phyloP scores from a whole-genome alignment of 2,888 invertebrate species.

The Halocaridina rubra region DNA sequence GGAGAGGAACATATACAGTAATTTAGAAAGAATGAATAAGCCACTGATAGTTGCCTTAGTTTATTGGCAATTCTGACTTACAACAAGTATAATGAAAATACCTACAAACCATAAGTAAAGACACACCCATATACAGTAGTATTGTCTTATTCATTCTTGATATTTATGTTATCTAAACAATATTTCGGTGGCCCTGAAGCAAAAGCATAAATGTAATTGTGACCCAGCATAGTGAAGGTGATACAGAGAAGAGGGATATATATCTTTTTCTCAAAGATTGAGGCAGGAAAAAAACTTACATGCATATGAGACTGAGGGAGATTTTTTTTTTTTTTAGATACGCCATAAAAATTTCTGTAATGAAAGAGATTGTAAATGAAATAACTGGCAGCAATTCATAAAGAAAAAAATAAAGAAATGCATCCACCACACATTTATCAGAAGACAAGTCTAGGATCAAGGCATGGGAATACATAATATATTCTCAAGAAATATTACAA shows the following conservation, averaged over 20 bases:
- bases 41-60: too few relatives aligned
- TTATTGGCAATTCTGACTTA: too few relatives aligned
- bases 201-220: too few relatives aligned
- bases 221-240: not conserved
- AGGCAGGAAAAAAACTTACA: conserved; percentile 28
- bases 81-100: too few relatives aligned
- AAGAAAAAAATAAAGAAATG: not conserved
- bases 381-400: not conserved
- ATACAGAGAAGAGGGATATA: not conserved
- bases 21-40: not conserved
- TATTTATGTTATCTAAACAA: too few relatives aligned
- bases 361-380: conserved; percentile 21
- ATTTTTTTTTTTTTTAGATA: too few relatives aligned
- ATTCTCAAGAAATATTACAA: too few relatives aligned
- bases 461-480: too few relatives aligned
- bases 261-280: not conserved
- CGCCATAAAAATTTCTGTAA: conserved; percentile 48
- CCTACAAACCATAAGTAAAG: too few relatives aligned
- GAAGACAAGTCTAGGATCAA: not conserved
- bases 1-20: not conserved
- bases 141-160: too few relatives aligned
- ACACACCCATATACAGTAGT: too few relatives aligned
- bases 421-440: not conserved
- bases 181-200: too few relatives aligned
- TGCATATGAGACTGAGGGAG: conserved; percentile 40